These are phyloP conservation scores for Scartelaos histophorus DNA, from an alignment of 2,113 vertebrate species.

Conservation along the genomic window DNA sequence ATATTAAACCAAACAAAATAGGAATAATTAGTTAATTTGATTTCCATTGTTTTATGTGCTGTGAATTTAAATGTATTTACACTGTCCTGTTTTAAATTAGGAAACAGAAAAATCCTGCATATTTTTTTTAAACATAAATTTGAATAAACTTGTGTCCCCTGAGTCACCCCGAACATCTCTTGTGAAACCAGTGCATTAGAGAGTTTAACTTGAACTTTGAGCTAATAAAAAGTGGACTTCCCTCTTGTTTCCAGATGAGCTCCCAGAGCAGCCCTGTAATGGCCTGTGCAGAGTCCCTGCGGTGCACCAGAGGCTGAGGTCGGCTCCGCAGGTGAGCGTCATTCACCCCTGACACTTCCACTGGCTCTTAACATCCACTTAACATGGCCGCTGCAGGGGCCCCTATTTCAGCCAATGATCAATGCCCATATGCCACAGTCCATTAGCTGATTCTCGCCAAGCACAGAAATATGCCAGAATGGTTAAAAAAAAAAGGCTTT, in stretches of 20 bases:
- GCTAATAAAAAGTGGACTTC: neutral
- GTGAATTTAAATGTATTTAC: no score
- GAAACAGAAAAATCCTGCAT: no score
- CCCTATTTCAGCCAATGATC: slow-evolving; percentile 62
- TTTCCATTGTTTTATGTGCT: no score
- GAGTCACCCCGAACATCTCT: neutral
- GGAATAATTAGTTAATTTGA: no score
- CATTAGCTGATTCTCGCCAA: slow-evolving; percentile 50
- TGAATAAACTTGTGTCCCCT: no score
- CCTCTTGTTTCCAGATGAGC: neutral
- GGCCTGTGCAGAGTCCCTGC: neutral
- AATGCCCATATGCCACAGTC: slow-evolving; percentile 61
- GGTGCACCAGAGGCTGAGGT: neutral
- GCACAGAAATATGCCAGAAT: slow-evolving; percentile 50
- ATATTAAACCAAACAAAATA: no score
- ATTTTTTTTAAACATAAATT: no score
- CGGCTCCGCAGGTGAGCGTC: slow-evolving; percentile 9
- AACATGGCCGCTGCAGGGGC: slow-evolving; percentile 16
- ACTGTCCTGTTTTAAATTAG: no score
- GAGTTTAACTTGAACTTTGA: no score
- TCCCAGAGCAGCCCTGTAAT: neutral
- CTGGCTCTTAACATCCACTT: slow-evolving; percentile 27
- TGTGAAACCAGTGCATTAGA: no score
- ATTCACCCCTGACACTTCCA: slow-evolving; percentile 23
- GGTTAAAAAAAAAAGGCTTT: slow-evolving; percentile 53